Conservation (phyloP, 2,797 vertebrate species). For the Dendrocincla fuliginosa region DNA sequence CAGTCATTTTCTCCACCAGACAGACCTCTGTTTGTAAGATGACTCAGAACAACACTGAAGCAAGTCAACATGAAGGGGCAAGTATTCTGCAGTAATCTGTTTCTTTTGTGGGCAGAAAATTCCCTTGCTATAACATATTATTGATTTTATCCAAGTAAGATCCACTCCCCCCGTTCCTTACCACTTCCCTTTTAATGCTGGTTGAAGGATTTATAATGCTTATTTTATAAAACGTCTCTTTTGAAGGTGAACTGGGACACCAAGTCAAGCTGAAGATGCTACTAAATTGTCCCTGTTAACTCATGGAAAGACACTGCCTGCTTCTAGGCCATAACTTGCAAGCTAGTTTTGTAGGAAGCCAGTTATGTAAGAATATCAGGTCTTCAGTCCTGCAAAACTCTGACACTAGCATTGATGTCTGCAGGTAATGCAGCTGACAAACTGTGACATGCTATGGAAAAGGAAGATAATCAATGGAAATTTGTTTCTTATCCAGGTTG, state of each 20-base stretch:
- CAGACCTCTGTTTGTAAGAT: background rate
- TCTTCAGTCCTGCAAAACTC: background rate
- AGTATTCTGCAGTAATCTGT: background rate
- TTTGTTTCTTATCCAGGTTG: background rate
- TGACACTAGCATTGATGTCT: background rate
- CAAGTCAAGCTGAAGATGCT: background rate
- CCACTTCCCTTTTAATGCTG: background rate
- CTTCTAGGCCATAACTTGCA: background rate
- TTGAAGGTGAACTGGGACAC: accelerated
- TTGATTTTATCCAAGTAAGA: background rate
- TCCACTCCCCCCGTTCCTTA: background rate
- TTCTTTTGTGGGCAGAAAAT: background rate
- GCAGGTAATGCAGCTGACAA: background rate
- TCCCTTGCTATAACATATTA: background rate
- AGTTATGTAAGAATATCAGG: background rate
- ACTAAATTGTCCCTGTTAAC: background rate
- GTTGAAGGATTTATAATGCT: background rate
- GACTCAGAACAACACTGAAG: background rate
- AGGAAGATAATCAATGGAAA: background rate
- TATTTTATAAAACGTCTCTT: background rate
- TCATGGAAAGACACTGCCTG: background rate
- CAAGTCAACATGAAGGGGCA: background rate
- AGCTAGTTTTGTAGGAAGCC: background rate
- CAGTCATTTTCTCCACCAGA: background rate
- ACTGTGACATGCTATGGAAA: background rate